These are phyloP conservation scores for Xylocopa sonorina DNA, from an alignment of 1,140 invertebrate species.

Conservation along the genomic window DNA sequence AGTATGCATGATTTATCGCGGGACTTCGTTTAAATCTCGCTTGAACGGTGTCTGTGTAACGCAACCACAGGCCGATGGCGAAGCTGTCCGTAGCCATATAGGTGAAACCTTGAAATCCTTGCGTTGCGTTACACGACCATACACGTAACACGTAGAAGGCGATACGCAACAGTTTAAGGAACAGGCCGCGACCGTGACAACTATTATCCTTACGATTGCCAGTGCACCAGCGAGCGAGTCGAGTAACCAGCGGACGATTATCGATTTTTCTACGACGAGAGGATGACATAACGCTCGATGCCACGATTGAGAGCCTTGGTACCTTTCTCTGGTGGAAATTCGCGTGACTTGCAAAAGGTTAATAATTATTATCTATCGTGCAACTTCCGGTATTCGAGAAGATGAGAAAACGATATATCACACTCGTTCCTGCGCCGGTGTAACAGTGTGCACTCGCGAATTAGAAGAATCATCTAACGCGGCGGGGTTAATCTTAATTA, in stretches of 20 bases:
- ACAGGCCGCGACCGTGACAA: conserved; percentile 18
- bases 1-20: conserved; percentile 43
- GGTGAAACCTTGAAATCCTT: conserved; percentile 50
- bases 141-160: conserved; percentile 34
- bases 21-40: conserved; percentile 40
- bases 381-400: too few species aligned
- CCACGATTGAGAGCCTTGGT: not conserved
- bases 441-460: not conserved
- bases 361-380: not conserved
- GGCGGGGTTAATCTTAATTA: conserved; percentile 60
- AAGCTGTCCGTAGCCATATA: conserved; percentile 39
- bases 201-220: conserved; percentile 26
- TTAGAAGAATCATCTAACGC: conserved; percentile 12
- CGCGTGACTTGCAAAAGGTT: too few species aligned
- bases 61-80: conserved; percentile 24
- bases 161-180: conserved; percentile 39
- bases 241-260: not conserved
- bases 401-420: not conserved
- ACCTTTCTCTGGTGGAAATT: too few species aligned
- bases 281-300: not conserved
- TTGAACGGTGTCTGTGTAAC: conserved; percentile 5
- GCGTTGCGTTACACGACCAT: conserved; percentile 39
- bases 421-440: not conserved
- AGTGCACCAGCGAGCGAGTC: too few species aligned
- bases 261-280: not conserved